Base-by-base conservation (phyloP, 2,113 vertebrate species). In the Phainopepla nitens region DNA sequence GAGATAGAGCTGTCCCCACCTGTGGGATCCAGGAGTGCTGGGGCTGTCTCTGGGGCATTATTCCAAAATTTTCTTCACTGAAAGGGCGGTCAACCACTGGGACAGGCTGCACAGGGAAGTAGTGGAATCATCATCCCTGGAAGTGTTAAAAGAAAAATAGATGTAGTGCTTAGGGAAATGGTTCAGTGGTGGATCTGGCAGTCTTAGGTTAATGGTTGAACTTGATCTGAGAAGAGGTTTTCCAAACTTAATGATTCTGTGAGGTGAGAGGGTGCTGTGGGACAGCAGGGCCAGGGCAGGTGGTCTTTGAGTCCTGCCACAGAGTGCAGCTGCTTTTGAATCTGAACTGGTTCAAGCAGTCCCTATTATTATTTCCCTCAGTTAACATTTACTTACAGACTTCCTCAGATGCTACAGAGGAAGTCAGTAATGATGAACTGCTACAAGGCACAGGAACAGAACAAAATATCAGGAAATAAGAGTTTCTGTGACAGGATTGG, bases 61-160 rank as follows among this genome's bases (percentile, higher is more conserved):
- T 23, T 53, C n/a, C 39, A 11, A 0, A 0, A 2, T 41, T 68
- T 47, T 15, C 21, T 23, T 27, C 11, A 31, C 17, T 49, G 41
- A 11, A 47, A 41, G 16, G 19, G 7, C 47, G 29, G 21, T 6
- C 16, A 27, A 49, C 11, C 17, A 22, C 7, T 9, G 39, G n/a
- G 10, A 27, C 29, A 47, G 13, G 39, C 41, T 22, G 17, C 21
- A 7, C n/a, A 61, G 47, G 22, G 47, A 42, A 54, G 31, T 3
- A 4, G 28, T 39, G 41, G n/a, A 13, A 15, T 27, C 11, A 27
- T 25, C 41, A 27, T 35, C n/a, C 54, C n/a, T 69, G 41, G 33
- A 31, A 54, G 14, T 10, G 17, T 15, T 41, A 29, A 15, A 18
- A 27, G 7, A 31, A 18, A 11, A 3, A 5, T 31, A 3, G 47